Percentiles rank a stretch among this genome's conserved stretches.
Evolutionary conservation across 2,888 invertebrate genomes (phyloP).

Genomic region (Alentia gelatinosa): DNA sequence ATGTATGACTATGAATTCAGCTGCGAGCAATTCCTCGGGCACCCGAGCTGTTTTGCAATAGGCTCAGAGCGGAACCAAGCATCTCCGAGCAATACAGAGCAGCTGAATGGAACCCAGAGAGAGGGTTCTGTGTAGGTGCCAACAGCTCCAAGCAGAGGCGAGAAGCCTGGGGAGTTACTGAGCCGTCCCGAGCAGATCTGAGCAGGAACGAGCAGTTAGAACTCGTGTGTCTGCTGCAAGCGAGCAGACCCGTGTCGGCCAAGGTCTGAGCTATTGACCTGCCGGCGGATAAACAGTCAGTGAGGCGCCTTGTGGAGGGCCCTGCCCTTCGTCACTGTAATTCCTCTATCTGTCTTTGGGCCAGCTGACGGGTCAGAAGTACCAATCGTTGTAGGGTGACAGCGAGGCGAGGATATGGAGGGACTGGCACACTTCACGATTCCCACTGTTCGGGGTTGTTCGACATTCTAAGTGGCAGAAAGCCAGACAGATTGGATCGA

Average conservation of each 20-base stretch:
- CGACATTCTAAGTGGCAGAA: too few relatives aligned
- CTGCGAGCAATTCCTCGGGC: too few relatives aligned
- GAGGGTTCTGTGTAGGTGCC: too few relatives aligned
- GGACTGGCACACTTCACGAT: too few relatives aligned
- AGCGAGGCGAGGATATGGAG: background rate
- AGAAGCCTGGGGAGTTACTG: background rate
- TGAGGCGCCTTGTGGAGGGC: background rate
- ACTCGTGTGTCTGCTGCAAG: background rate
- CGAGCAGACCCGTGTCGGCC: background rate
- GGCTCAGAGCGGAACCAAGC: too few relatives aligned
- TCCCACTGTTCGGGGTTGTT: too few relatives aligned
- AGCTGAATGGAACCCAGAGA: too few relatives aligned
- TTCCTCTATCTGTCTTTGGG: background rate
- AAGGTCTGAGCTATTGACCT: slow-evolving; percentile 7
- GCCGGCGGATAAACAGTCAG: background rate
- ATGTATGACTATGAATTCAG: too few relatives aligned
- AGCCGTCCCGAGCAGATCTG: background rate
- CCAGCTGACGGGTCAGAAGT: background rate
- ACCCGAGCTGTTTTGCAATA: too few relatives aligned
- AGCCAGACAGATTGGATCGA: too few relatives aligned
- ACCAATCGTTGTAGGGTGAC: background rate
- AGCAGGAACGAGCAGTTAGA: background rate
- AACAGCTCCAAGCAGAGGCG: too few relatives aligned
- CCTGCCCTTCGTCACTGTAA: slow-evolving; percentile 14
- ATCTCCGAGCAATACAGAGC: too few relatives aligned